phyloP scores from a whole-genome alignment of 2,797 vertebrate genomes.

The Acipenser transmontanus region DNA sequence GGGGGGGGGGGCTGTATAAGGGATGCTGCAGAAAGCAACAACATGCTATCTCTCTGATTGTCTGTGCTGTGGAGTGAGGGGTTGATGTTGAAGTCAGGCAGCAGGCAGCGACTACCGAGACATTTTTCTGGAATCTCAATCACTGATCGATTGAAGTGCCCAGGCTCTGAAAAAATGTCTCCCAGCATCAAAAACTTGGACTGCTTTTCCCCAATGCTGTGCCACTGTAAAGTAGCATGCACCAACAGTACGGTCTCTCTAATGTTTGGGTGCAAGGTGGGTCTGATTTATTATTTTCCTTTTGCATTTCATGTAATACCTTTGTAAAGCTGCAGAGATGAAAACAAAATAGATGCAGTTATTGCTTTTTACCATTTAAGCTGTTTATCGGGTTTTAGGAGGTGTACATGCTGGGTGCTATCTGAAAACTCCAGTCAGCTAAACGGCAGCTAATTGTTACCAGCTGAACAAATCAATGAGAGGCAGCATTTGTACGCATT shows the following conservation, averaged over 20 bases:
- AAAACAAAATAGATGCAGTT: conserved; percentile 3
- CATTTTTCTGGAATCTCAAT: conserved; percentile 55
- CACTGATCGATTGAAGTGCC: conserved; percentile 52
- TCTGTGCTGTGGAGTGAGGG: conserved; percentile 65
- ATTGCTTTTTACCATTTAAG: not conserved
- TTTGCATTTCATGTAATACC: conserved; percentile 10
- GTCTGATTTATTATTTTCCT: conserved; percentile 24
- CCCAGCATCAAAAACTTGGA: conserved; percentile 55
- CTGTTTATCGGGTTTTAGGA: no score
- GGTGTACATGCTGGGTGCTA: not conserved
- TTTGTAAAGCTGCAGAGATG: conserved; percentile 2
- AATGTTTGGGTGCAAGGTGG: conserved; percentile 58
- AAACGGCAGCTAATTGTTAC: not conserved
- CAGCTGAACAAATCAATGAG: not conserved
- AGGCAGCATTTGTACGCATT: not conserved
- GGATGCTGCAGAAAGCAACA: conserved; percentile 56
- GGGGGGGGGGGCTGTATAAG: conserved; percentile 29
- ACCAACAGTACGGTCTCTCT: conserved; percentile 53
- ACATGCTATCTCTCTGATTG: conserved; percentile 51
- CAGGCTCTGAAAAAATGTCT: conserved; percentile 53
- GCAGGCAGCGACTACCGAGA: conserved; percentile 58
- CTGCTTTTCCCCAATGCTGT: conserved; percentile 51
- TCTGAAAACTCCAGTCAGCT: conserved; percentile 1
- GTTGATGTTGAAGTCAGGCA: conserved; percentile 70
- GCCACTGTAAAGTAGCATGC: conserved; percentile 56